Conservation (phyloP, 2,113 vertebrate species). For the Cynoglossus semilaevis region DNA sequence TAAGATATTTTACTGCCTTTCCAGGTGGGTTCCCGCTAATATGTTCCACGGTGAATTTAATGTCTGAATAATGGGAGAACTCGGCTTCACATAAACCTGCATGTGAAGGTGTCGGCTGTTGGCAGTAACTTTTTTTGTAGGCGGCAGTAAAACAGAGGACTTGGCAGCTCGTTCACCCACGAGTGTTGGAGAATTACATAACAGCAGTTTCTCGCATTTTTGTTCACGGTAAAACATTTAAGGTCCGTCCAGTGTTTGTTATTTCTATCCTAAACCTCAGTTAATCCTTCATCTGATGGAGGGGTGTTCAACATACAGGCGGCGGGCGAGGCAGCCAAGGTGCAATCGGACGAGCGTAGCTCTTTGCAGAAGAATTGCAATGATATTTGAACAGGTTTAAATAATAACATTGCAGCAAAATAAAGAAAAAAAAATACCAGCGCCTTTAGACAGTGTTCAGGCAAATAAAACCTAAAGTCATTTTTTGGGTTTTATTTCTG, state of each 20-base stretch:
- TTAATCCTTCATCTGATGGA: no score
- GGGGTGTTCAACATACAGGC: no score
- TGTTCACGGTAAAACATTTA: neutral
- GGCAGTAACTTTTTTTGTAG: neutral
- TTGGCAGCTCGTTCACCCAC: neutral
- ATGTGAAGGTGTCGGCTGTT: neutral
- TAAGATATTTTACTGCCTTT: constrained; percentile 17
- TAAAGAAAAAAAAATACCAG: no score
- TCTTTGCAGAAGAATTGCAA: no score
- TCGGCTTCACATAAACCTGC: neutral
- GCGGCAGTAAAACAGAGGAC: neutral
- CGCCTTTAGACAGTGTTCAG: no score
- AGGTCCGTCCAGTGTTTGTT: neutral
- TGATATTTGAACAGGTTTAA: no score
- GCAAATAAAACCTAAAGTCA: no score
- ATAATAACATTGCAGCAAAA: no score
- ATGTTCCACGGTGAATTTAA: constrained; percentile 12
- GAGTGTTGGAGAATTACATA: neutral
- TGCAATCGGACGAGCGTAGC: no score
- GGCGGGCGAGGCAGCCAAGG: no score
- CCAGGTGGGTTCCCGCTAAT: constrained; percentile 13
- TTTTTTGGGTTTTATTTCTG: no score
- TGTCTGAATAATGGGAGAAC: constrained; percentile 7
- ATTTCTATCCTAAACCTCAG: no score
- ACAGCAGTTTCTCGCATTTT: neutral